phyloP scores from a whole-genome alignment of 2,797 vertebrate species.

The Echeneis naucrates region DNA sequence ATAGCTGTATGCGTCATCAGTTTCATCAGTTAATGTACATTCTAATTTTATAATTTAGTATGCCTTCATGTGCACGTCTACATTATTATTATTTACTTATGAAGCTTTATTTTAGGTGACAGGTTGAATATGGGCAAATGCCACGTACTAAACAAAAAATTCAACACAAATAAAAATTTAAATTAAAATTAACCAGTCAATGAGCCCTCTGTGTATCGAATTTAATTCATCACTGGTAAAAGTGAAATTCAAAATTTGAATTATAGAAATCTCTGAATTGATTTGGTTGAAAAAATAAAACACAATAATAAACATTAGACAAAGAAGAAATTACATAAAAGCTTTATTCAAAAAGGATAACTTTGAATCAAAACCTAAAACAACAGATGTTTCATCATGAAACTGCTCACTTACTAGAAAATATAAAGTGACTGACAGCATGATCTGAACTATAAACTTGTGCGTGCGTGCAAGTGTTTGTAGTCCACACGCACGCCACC shows the following conservation, averaged over 20 bases:
- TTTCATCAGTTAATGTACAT: slow-evolving; percentile 57
- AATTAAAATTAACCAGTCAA: background rate
- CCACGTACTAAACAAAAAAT: slow-evolving; percentile 17
- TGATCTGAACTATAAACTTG: background rate
- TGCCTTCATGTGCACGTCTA: too few species aligned
- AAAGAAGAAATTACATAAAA: background rate
- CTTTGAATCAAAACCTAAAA: slow-evolving; percentile 12
- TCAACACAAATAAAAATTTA: background rate
- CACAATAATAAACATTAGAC: background rate
- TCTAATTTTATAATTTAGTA: too few species aligned
- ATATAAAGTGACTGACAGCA: slow-evolving; percentile 7
- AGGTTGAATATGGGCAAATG: background rate
- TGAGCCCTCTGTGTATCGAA: too few species aligned
- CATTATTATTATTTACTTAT: slow-evolving; percentile 60
- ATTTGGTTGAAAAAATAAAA: background rate
- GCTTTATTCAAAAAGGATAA: too few species aligned
- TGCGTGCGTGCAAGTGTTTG: slow-evolving; percentile 5
- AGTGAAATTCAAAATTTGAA: background rate
- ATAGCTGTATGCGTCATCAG: slow-evolving; percentile 32
- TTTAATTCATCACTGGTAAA: background rate
- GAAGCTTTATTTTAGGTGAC: slow-evolving; percentile 20
- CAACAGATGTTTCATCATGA: slow-evolving; percentile 1
- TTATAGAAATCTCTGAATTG: background rate
- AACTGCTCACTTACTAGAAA: background rate
- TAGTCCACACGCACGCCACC: slow-evolving; percentile 15